phyloP scores from a whole-genome alignment of 2,797 vertebrate species.

The Pipistrellus kuhlii region DNA sequence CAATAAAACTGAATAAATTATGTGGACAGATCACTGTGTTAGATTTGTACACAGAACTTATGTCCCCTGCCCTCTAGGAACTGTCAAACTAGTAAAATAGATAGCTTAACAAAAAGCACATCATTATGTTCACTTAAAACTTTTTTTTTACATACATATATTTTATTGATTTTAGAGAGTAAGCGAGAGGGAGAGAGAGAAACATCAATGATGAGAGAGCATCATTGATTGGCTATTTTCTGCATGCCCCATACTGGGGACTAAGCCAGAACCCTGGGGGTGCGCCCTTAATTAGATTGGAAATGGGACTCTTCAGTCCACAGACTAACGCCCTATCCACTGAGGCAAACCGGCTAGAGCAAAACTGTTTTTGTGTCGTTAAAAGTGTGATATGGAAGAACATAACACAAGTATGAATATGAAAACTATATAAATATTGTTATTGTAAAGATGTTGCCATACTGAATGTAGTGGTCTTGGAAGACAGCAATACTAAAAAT shows the following conservation, averaged over 20 bases:
- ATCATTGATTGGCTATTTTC: too few relatives aligned
- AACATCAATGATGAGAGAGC: too few relatives aligned
- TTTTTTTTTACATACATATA: not conserved
- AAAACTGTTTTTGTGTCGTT: not conserved
- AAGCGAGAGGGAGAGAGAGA: too few relatives aligned
- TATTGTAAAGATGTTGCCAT: slow-evolving; percentile 18
- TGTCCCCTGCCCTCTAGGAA: not conserved
- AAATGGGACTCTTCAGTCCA: too few relatives aligned
- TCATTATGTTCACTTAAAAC: slow-evolving; percentile 32
- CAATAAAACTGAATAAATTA: not conserved
- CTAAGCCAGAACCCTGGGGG: too few relatives aligned
- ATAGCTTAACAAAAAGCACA: not conserved
- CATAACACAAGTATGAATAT: not conserved
- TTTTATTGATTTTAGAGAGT: too few relatives aligned
- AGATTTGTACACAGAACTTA: not conserved
- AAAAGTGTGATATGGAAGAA: slow-evolving; percentile 1
- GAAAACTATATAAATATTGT: slow-evolving; percentile 25
- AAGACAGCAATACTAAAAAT: slow-evolving; percentile 17
- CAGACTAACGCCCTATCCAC: too few relatives aligned
- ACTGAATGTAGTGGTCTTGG: not conserved
- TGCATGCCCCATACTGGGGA: too few relatives aligned
- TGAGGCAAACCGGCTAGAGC: too few relatives aligned
- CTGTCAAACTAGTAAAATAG: not conserved
- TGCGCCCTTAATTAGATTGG: too few relatives aligned
- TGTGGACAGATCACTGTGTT: not conserved